Percentiles rank a stretch among this genome's conserved stretches.
These are phyloP conservation scores for Hycleus cichorii DNA, from an alignment of 1,140 invertebrate genomes.

Conservation along the genomic window DNA sequence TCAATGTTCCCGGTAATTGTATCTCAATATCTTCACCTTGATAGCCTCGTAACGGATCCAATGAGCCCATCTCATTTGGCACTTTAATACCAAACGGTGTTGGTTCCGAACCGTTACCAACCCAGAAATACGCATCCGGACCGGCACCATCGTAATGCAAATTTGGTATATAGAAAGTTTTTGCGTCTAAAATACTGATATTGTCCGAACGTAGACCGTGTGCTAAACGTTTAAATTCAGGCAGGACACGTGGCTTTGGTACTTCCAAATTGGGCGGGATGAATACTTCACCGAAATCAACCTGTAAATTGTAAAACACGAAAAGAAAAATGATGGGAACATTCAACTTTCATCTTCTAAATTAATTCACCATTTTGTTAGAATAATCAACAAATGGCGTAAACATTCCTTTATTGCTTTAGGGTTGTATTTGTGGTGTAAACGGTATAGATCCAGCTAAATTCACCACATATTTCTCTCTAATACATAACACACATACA, in stretches of 20 bases:
- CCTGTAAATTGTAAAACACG: conserved; percentile 44
- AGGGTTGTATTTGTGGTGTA: no score
- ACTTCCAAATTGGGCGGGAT: conserved; percentile 67
- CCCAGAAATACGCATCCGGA: conserved; percentile 89
- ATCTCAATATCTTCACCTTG: conserved; percentile 87
- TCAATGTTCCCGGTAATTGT: conserved; percentile 73
- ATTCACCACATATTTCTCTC: no score
- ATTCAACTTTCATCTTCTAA: no score
- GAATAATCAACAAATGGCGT: no score
- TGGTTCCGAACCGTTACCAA: conserved; percentile 77
- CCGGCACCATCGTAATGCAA: conserved; percentile 85
- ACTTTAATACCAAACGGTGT: conserved; percentile 79
- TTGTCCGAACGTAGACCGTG: conserved; percentile 84
- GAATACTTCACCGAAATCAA: conserved; percentile 77
- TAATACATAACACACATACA: no score
- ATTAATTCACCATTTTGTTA: no score
- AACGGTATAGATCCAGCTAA: no score
- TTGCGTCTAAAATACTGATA: conserved; percentile 83
- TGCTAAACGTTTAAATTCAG: conserved; percentile 77
- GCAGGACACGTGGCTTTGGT: conserved; percentile 66
- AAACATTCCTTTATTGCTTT: no score
- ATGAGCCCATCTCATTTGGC: conserved; percentile 78
- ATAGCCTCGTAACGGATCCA: conserved; percentile 71
- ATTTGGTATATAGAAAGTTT: conserved; percentile 89
- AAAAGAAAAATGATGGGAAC: no score